Conservation (phyloP, 2,113 vertebrate genomes). For the Zootoca vivipara region DNA sequence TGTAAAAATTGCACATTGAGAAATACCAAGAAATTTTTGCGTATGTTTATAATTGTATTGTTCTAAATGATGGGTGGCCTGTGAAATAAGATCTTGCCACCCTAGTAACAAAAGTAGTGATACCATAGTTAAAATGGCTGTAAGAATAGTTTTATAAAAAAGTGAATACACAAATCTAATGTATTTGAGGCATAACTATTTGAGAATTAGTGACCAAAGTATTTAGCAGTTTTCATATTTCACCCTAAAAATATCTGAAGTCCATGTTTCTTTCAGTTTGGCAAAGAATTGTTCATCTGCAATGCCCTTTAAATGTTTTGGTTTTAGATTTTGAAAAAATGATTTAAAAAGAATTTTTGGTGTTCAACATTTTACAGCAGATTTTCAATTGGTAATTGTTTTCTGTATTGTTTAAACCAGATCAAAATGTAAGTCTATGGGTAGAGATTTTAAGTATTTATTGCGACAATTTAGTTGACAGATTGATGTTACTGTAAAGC, state of each 20-base stretch:
- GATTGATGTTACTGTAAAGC: conserved; percentile 83
- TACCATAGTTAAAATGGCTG: conserved; percentile 96
- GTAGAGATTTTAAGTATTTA: conserved; percentile 93
- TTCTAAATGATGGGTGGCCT: conserved; percentile 89
- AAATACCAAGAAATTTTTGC: conserved; percentile 87
- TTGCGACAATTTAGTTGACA: conserved; percentile 84
- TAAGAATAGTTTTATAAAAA: conserved; percentile 99
- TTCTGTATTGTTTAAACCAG: conserved; percentile 85
- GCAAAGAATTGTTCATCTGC: conserved; percentile 60
- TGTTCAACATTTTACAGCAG: conserved; percentile 85
- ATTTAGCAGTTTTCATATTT: conserved; percentile 84
- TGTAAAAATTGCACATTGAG: conserved; percentile 88
- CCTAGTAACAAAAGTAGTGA: conserved; percentile 92
- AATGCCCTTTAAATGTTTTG: conserved; percentile 78
- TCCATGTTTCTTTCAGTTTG: conserved; percentile 78
- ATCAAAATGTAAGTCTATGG: conserved; percentile 85
- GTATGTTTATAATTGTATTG: conserved; percentile 98
- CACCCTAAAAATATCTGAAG: conserved; percentile 77
- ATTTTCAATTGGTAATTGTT: conserved; percentile 91
- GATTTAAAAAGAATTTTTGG: conserved; percentile 82
- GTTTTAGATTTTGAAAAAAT: conserved; percentile 80
- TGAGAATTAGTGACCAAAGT: conserved; percentile 87
- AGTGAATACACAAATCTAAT: conserved; percentile 90
- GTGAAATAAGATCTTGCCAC: conserved; percentile 88
- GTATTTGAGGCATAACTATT: conserved; percentile 87